These are phyloP conservation scores for Lamproptera curius DNA, from an alignment of 2,888 invertebrate species.

Conservation along the genomic window DNA sequence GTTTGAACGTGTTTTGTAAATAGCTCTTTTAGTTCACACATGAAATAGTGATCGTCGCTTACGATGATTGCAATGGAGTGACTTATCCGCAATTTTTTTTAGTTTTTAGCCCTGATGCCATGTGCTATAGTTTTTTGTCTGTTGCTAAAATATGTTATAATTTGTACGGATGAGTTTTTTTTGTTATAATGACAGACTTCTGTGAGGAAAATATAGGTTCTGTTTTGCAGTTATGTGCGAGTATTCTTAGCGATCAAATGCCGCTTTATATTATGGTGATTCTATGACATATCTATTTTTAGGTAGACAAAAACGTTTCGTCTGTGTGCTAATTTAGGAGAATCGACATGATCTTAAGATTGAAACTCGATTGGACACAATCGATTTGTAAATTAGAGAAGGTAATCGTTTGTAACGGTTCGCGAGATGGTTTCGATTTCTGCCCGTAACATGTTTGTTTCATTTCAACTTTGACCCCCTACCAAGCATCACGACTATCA, in stretches of 20 bases:
- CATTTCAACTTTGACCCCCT: too few relatives aligned
- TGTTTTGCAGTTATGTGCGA: slow-evolving; percentile 18
- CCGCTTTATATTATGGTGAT: slow-evolving; percentile 71
- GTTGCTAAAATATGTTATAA: too few relatives aligned
- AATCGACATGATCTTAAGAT: slow-evolving; percentile 35
- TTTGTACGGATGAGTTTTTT: too few relatives aligned
- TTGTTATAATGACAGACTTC: too few relatives aligned
- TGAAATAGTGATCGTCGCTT: too few relatives aligned
- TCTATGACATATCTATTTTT: slow-evolving; percentile 74
- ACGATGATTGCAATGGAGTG: too few relatives aligned
- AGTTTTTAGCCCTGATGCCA: slow-evolving; percentile 23
- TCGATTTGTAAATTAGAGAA: slow-evolving; percentile 27
- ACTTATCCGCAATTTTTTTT: too few relatives aligned
- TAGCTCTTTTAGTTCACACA: slow-evolving; percentile 44
- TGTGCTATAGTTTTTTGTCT: slow-evolving; percentile 20
- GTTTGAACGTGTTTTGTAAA: slow-evolving; percentile 60
- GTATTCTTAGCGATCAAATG: slow-evolving; percentile 38
- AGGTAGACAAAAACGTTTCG: slow-evolving; percentile 66
- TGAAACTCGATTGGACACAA: too few relatives aligned
- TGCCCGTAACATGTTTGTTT: too few relatives aligned
- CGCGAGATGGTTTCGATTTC: slow-evolving; percentile 22
- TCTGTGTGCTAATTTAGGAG: slow-evolving; percentile 44
- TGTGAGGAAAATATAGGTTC: too few relatives aligned
- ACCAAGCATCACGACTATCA: too few relatives aligned
- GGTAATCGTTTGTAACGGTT: slow-evolving; percentile 17